Base-by-base conservation (phyloP, 1,140 invertebrate genomes). In the Goniozus legneri region DNA sequence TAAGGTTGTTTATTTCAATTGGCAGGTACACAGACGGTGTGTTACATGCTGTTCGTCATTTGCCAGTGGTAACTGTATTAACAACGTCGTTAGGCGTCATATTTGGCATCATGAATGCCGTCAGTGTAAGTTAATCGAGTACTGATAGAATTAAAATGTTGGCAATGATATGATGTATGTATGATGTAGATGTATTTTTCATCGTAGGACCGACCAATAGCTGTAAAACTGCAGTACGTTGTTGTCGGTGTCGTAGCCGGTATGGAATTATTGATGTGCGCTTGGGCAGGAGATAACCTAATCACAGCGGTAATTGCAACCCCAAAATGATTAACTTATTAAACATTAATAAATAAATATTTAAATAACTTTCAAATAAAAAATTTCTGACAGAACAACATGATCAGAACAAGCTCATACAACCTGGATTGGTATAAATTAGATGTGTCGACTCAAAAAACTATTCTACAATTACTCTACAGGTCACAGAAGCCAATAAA, bases 201-300 rank as follows among this genome's bases (percentile, higher is more conserved):
- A 40, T 15, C 15, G 15, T 21, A 57, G 58, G 30, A 53, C 36
- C 50, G 51, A 21, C 36, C 44, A 0, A 10, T 59, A 8, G 13
- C 49, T 3, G 44, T 59, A 2, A 64, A 64, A 22, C 6, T 57
- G 2, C 60, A 61, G 4, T 53, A 54, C 13, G 2, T 47, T 1
- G 35, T 51, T 2, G 44, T 62, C 15, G 30, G 37, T 8, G 10
- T 24, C 3, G 50, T 48, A 18, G 51, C 51, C 6, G 41, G 47
- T 3, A 2, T 56, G 1, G 60, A 58, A 18, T 53, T 65, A 1
- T 62, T 65, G 31, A 54, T 60, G 39, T 62, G 54, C 20, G 44
- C 56, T 0, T 61, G 49, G 54, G 59, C 65, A 20, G 56, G 61
- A 2, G 61, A 67, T 24, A 33, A 50, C 2, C 22, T 67, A 7